Evolutionary conservation across 2,113 vertebrate genomes (phyloP).

Genomic region (Siniperca knerii): DNA sequence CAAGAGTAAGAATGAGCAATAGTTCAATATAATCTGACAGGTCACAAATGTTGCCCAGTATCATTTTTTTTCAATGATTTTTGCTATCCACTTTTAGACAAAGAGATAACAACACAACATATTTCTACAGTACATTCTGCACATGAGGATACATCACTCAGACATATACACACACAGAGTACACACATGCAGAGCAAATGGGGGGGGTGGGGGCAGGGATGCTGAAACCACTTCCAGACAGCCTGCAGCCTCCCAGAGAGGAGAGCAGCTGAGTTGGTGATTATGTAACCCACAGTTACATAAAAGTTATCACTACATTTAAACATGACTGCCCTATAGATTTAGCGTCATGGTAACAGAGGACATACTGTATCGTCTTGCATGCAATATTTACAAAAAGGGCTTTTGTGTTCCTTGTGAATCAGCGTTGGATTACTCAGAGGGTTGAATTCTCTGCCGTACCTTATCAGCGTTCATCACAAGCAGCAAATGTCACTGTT

Average conservation of each 20-base stretch:
- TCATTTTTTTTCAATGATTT: not conserved
- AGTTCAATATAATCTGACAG: too few species aligned
- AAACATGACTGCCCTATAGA: slow-evolving; percentile 48
- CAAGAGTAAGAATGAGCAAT: not conserved
- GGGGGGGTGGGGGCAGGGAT: slow-evolving; percentile 53
- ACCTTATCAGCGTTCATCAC: slow-evolving; percentile 1
- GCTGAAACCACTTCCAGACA: slow-evolving; percentile 65
- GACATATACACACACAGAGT: not conserved
- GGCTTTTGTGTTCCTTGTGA: not conserved
- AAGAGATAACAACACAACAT: slow-evolving; percentile 8
- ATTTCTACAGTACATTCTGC: slow-evolving; percentile 4
- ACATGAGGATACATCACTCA: slow-evolving; percentile 12
- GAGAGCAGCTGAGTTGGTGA: slow-evolving; percentile 55
- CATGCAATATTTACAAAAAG: slow-evolving; percentile 23
- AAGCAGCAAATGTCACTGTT: not conserved
- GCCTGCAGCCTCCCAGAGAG: slow-evolving; percentile 60
- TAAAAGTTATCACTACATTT: slow-evolving; percentile 66
- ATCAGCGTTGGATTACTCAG: not conserved
- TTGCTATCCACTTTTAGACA: not conserved
- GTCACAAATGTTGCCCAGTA: not conserved
- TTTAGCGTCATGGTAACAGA: slow-evolving; percentile 27
- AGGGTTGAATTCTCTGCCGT: not conserved
- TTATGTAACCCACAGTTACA: slow-evolving; percentile 75
- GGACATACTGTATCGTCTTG: not conserved
- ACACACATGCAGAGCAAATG: slow-evolving; percentile 36